These are phyloP conservation scores for Limnephilus lunatus DNA, from an alignment of 2,888 invertebrate genomes.

Conservation along the genomic window DNA sequence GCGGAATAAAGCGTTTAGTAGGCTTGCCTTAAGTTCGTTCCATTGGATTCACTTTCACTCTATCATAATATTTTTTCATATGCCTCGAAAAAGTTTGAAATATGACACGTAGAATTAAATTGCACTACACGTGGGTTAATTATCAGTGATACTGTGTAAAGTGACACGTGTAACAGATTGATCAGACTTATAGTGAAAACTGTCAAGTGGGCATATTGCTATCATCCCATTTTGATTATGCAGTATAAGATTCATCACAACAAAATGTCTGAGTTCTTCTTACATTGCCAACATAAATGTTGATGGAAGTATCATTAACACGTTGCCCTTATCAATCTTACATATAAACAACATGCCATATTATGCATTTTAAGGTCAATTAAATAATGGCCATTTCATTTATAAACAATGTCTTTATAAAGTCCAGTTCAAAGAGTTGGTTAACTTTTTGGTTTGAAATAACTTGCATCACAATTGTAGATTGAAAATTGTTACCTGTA, in stretches of 20 bases:
- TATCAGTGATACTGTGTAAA: neutral
- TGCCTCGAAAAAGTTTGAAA: neutral
- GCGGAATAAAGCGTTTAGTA: neutral
- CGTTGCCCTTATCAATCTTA: neutral
- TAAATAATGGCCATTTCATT: neutral
- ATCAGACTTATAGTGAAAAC: neutral
- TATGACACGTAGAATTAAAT: neutral
- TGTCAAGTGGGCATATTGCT: neutral
- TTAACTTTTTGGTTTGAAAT: neutral
- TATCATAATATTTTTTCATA: neutral
- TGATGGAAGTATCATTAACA: neutral
- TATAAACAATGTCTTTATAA: neutral
- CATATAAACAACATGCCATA: neutral
- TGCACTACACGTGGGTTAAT: neutral
- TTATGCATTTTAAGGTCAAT: neutral
- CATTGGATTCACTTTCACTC: neutral
- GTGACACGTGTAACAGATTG: neutral
- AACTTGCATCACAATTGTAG: neutral
- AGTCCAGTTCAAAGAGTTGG: neutral
- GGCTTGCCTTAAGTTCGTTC: neutral
- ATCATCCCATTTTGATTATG: neutral
- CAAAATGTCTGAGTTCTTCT: neutral
- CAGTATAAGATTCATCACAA: neutral
- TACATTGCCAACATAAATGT: neutral
- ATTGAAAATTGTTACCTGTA: neutral